phyloP scores from a whole-genome alignment of 2,888 invertebrate species.

The Melieria omissa region DNA sequence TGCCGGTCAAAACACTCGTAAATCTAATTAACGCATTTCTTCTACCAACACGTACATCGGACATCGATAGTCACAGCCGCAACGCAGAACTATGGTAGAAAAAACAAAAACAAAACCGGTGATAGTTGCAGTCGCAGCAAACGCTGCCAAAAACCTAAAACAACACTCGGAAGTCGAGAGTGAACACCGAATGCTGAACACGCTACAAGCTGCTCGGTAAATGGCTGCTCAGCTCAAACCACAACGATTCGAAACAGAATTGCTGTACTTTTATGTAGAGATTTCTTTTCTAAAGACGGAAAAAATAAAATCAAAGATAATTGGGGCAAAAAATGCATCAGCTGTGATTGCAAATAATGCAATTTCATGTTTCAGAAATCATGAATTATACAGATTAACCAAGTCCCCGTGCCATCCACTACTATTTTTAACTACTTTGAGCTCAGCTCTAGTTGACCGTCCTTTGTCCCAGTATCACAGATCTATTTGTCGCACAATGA shows the following conservation, averaged over 20 bases:
- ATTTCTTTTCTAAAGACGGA: neutral
- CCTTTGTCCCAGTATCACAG: no score
- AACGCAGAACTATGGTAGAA: no score
- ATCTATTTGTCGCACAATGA: no score
- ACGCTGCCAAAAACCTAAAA: neutral
- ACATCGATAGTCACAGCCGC: neutral
- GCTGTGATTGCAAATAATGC: no score
- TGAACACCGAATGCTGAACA: neutral
- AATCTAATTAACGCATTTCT: constrained; percentile 42
- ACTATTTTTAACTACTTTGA: no score
- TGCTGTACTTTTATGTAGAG: neutral
- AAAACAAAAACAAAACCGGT: neutral
- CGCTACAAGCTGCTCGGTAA: neutral
- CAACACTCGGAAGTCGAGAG: no score
- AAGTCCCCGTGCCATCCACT: no score
- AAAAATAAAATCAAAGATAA: no score
- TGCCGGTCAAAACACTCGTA: constrained; percentile 40
- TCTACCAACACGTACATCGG: constrained; percentile 17
- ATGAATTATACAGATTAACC: no score
- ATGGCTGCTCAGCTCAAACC: constrained; percentile 8
- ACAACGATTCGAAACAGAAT: neutral
- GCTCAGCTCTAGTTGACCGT: no score
- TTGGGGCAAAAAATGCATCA: no score
- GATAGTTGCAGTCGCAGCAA: neutral
- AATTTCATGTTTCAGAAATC: no score